Evolutionary conservation across 2,888 invertebrate species (phyloP).

Genomic region (Pharmacophagus antenor): DNA sequence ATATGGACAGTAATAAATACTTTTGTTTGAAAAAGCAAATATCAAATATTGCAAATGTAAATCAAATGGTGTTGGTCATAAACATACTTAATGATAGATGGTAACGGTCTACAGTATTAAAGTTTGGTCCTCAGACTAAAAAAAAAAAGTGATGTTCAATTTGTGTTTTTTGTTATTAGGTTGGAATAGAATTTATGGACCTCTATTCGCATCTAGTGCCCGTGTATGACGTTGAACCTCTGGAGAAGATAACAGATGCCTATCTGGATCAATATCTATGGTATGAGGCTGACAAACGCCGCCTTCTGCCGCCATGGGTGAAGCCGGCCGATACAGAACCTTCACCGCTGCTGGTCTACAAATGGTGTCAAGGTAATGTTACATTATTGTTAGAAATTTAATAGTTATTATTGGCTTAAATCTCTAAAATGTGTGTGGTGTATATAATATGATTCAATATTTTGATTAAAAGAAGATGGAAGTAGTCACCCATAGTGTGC

Average conservation of each 20-base stretch:
- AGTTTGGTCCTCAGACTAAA: not conserved
- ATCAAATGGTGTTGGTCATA: not conserved
- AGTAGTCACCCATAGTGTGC: slow-evolving; percentile 78
- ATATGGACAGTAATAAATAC: no score
- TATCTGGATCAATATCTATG: slow-evolving; percentile 99
- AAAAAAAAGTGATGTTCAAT: not conserved
- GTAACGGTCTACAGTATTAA: not conserved
- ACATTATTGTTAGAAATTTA: no score
- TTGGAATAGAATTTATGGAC: slow-evolving; percentile 99
- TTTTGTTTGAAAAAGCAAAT: no score
- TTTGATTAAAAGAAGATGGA: slow-evolving; percentile 26
- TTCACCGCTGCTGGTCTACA: slow-evolving; percentile 94
- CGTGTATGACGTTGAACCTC: slow-evolving; percentile 99
- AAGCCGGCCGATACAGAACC: slow-evolving; percentile 99
- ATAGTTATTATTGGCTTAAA: no score
- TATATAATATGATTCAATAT: no score
- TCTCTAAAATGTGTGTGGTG: no score
- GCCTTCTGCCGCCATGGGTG: slow-evolving; percentile 98
- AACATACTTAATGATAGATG: not conserved
- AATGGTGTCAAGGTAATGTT: slow-evolving; percentile 96
- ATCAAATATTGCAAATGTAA: no score
- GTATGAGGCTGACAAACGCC: slow-evolving; percentile 99
- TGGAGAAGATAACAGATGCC: slow-evolving; percentile 99
- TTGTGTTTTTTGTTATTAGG: slow-evolving; percentile 65
- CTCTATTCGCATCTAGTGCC: slow-evolving; percentile 99